These are phyloP conservation scores for Scaptomyza cyrtandrae DNA, from an alignment of 2,888 invertebrate species.

Conservation along the genomic window DNA sequence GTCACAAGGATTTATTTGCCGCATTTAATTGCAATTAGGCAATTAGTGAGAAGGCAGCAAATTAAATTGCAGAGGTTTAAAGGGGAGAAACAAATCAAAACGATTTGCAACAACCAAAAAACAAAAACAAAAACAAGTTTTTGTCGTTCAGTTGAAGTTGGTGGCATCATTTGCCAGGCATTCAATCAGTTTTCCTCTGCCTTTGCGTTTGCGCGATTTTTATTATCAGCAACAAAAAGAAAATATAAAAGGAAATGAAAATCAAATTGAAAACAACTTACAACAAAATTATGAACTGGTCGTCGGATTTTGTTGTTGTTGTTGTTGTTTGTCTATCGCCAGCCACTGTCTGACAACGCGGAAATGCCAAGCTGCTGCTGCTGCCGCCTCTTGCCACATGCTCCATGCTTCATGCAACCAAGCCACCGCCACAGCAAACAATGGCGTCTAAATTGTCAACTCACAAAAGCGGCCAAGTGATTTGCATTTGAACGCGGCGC, in stretches of 20 bases:
- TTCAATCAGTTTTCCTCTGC: slow-evolving; percentile 46
- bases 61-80: slow-evolving; percentile 32
- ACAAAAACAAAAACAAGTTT: slow-evolving; percentile 35
- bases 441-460: slow-evolving; percentile 79
- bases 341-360: slow-evolving; percentile 76
- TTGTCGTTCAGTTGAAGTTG: slow-evolving; percentile 11
- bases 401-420: slow-evolving; percentile 12
- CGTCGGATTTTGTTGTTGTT: slow-evolving; percentile 5
- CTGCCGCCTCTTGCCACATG: slow-evolving; percentile 22
- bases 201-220: slow-evolving; percentile 6
- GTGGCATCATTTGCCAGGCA: slow-evolving; percentile 28
- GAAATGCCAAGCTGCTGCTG: slow-evolving; percentile 68
- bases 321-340: slow-evolving; percentile 63
- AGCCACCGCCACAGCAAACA: slow-evolving; percentile 42
- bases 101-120: slow-evolving; percentile 4
- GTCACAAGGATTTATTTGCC: slow-evolving; percentile 63
- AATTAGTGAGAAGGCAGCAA: slow-evolving; percentile 61
- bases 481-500: slow-evolving; percentile 78
- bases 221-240: slow-evolving; percentile 46
- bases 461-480: slow-evolving; percentile 80
- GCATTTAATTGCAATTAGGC: slow-evolving; percentile 72
- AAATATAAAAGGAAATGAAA: slow-evolving; percentile 1
- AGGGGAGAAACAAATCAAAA: not conserved
- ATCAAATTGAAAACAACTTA: slow-evolving; percentile 33
- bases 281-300: slow-evolving; percentile 60